Conservation (phyloP, 2,113 vertebrate genomes). For the Poecilia latipinna region DNA sequence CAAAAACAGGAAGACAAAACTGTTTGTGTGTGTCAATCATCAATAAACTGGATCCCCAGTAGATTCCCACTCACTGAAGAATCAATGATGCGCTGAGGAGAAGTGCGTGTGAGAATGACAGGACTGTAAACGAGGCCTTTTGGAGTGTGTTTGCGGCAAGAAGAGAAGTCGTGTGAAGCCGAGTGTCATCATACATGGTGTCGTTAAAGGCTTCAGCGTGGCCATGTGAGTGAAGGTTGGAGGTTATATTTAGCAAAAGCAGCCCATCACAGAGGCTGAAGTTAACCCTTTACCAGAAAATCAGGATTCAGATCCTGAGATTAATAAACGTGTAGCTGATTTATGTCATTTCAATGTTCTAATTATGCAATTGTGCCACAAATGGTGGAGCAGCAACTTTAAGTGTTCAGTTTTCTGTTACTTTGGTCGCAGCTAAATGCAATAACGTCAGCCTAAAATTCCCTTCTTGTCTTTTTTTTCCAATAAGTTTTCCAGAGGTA, state of each 20-base stretch:
- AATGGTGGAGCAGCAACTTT: too few species aligned
- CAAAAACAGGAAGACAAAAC: slow-evolving; percentile 5
- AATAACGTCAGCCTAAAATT: too few species aligned
- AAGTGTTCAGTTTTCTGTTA: too few species aligned
- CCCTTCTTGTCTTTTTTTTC: too few species aligned
- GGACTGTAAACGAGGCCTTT: slow-evolving; percentile 49
- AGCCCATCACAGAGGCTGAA: slow-evolving; percentile 45
- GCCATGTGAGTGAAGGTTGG: slow-evolving; percentile 56
- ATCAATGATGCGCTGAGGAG: slow-evolving; percentile 61
- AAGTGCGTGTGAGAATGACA: slow-evolving; percentile 44
- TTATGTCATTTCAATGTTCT: too few species aligned
- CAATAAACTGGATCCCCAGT: slow-evolving; percentile 27
- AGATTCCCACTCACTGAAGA: slow-evolving; percentile 53
- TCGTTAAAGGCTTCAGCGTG: slow-evolving; percentile 61
- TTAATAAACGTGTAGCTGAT: too few species aligned
- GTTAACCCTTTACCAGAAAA: slow-evolving; percentile 54
- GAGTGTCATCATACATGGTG: slow-evolving; percentile 66
- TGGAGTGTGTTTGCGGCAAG: background rate
- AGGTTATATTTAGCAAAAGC: slow-evolving; percentile 71
- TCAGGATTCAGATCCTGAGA: background rate
- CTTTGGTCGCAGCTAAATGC: too few species aligned
- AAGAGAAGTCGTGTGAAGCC: background rate
- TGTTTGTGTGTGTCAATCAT: background rate
- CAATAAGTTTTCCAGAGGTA: too few species aligned
- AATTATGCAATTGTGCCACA: too few species aligned